phyloP scores from a whole-genome alignment of 2,888 invertebrate species.

The Sylvicola fuscatus region DNA sequence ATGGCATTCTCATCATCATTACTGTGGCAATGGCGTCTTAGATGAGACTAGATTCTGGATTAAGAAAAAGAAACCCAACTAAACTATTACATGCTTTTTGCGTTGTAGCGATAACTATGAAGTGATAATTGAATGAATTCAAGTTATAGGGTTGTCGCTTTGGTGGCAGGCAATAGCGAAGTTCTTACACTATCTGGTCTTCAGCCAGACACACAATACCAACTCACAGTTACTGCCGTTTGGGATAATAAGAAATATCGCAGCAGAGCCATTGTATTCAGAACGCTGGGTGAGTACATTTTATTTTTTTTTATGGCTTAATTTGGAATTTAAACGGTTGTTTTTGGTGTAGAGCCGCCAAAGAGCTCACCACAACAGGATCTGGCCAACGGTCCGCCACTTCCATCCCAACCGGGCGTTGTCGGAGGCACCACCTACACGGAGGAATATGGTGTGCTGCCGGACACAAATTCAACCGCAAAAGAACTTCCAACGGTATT shows the following conservation, averaged over 20 bases:
- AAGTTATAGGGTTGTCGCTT: constrained; percentile 89
- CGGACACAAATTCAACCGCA: constrained; percentile 15
- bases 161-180: constrained; percentile 75
- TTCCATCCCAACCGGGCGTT: constrained; percentile 20
- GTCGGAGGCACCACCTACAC: constrained; percentile 16
- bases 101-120: no score
- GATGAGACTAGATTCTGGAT: no score
- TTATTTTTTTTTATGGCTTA: background rate
- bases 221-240: constrained; percentile 67
- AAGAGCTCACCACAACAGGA: constrained; percentile 60
- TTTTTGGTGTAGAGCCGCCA: constrained; percentile 56
- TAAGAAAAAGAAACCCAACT: no score
- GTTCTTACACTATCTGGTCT: constrained; percentile 64
- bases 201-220: constrained; percentile 73
- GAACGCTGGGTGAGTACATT: constrained; percentile 49
- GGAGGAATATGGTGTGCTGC: constrained; percentile 9
- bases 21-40: no score
- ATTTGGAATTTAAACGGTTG: background rate
- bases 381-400: constrained; percentile 30
- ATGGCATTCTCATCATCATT: no score
- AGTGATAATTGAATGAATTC: constrained; percentile 37
- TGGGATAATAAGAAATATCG: constrained; percentile 64
- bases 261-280: constrained; percentile 75
- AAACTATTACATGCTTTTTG: no score
- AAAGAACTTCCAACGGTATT: constrained; percentile 24